Evolutionary conservation across 2,888 invertebrate genomes (phyloP), one percentile per base, ranked within the genome.

Genomic region (Malthinus seriepunctatus): DNA sequence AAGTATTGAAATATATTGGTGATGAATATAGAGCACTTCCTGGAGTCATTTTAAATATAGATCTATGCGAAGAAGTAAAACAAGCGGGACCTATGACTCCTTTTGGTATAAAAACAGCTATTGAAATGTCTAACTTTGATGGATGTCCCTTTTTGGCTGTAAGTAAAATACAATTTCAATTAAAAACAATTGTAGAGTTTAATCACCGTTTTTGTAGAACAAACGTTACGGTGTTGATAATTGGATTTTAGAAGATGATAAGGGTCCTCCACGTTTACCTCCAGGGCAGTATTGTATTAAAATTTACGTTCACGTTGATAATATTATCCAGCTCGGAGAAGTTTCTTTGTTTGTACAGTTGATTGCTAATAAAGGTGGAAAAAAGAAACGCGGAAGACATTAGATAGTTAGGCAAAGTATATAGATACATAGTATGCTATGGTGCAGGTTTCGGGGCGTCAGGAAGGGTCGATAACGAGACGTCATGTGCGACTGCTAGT

Each of bases 251-350:
- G 44, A 56, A 11, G n/a, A 56, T 12, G 56, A 56, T 5, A 50
- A 50, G 10, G 44, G 49, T 45, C 49, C 50, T 5, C 56, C 56
- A 5, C 56, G 49, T 9, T 8, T 56, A 15, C 56, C 56, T 7
- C 15, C 4, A 11, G 56, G 56, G 0, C 35, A 56, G 14, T 56
- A 56, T 14, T 34, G 32, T n/a, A 0, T 56, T 8, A 14, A 12
- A 7, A 8, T 44, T 14, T n/a, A 37, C 1, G n/a, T n/a, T n/a
- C 12, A n/a, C 9, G 23, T 49, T 10, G 42, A 49, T 32, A 35
- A 56, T 37, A 49, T 15, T 1, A 35, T 9, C 1, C 44, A 11
- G 8, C 11, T 56, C 4, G 3, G 2, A 1, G 31, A 12, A 8
- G 56, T 23, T 0, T 8, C 49, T n/a, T 56, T 49, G 56, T 56